Evolutionary conservation across 2,888 invertebrate genomes (phyloP), one percentile per base, ranked within the genome.

Genomic region (Malthinus seriepunctatus): DNA sequence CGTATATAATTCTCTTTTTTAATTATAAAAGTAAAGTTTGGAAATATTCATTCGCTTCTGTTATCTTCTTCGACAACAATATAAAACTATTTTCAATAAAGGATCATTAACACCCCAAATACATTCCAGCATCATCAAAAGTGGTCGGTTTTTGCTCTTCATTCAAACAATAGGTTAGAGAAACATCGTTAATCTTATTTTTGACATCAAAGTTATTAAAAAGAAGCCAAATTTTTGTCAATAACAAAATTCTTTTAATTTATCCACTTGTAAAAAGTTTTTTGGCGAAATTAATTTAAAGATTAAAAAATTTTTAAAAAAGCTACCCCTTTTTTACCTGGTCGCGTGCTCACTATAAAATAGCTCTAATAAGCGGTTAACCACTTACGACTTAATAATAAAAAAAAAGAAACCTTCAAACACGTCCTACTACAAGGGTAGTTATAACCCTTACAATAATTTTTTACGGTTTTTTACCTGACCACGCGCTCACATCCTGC

Each of bases 311-410:
- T 23, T 23, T n/a, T 23, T 23, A 23, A 23, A 23, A 65, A 63
- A 66, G 37, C 63, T 69, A 70, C 73, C 73, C 72, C 69, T 73
- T 74, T 23, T 74, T 64, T 77, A 77, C 77, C 77, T 77, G 77
- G 73, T 75, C 77, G 75, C 77, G 77, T 77, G 77, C 72, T 67
- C 72, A 70, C 72, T 73, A 76, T 75, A 75, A 76, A 76, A 74
- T 70, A 62, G 64, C 66, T 66, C 71, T 75, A 75, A 75, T 74
- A 73, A 75, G 75, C 74, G 76, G 76, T 75, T 75, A 74, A 76
- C 76, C 75, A 72, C 76, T 72, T 75, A 77, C 76, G 75, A 76
- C 76, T 77, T 77, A 77, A 77, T 77, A 75, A 76, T 23, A 23
- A 74, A 76, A 74, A 76, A 74, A 70, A 68, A 69, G 67, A 60